These are phyloP conservation scores for Tetragonula carbonaria DNA, from an alignment of 2,888 invertebrate genomes.

Conservation along the genomic window DNA sequence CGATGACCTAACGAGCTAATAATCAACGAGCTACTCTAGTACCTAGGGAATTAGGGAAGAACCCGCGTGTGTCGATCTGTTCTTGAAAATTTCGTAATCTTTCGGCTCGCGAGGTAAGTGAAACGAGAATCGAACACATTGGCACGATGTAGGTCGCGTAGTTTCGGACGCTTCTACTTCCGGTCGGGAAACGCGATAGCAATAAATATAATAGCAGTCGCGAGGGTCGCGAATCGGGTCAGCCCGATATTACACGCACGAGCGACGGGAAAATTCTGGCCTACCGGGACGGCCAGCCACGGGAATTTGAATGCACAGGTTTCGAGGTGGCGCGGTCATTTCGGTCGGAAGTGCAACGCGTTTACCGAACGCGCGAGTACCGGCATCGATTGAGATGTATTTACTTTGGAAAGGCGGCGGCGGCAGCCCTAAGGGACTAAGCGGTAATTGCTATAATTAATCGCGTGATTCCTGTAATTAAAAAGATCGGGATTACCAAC, in stretches of 20 bases:
- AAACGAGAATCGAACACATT: constrained; percentile 19
- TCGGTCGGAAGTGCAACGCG: constrained; percentile 34
- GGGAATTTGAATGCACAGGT: constrained; percentile 57
- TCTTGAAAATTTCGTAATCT: background rate
- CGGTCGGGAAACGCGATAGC: constrained; percentile 34
- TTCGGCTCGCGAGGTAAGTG: too few relatives aligned
- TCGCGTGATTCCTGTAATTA: constrained; percentile 80
- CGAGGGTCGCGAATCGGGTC: constrained; percentile 56
- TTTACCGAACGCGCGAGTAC: background rate
- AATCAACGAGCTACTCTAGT: background rate
- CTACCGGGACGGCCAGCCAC: constrained; percentile 7
- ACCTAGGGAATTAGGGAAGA: too few relatives aligned
- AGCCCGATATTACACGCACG: constrained; percentile 39
- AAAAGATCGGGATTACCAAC: constrained; percentile 67
- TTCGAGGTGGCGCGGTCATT: background rate
- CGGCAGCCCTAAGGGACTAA: constrained; percentile 64
- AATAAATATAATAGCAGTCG: constrained; percentile 50
- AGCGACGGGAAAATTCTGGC: constrained; percentile 28
- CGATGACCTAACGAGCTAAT: background rate
- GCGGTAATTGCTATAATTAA: constrained; percentile 78
- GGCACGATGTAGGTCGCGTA: constrained; percentile 39
- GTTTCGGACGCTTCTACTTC: constrained; percentile 35
- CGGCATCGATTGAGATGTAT: constrained; percentile 66
- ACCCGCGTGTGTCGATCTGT: too few relatives aligned
- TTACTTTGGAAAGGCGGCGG: constrained; percentile 59